These are phyloP conservation scores for Folsomia manolachei DNA, from an alignment of 2,888 invertebrate species.

Conservation along the genomic window DNA sequence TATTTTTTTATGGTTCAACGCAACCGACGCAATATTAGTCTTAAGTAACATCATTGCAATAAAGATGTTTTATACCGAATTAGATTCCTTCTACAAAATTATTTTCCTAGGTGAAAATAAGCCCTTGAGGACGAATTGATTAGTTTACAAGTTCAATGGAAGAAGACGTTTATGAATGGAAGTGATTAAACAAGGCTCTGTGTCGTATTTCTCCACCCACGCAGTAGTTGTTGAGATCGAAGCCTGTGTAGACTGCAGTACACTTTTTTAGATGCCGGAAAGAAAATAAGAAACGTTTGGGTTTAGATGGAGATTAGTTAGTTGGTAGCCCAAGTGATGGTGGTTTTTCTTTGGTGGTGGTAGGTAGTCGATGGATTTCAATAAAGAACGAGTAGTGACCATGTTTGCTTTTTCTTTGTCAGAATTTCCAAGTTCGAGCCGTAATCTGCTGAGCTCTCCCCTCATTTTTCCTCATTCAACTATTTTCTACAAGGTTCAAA, in stretches of 20 bases:
- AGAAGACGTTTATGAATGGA: slow-evolving; percentile 13
- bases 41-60: too few species aligned
- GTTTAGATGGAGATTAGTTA: background rate
- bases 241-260: too few species aligned
- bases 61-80: too few species aligned
- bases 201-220: background rate
- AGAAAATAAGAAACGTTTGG: background rate
- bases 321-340: background rate
- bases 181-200: slow-evolving; percentile 2
- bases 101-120: slow-evolving; percentile 5
- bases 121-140: background rate
- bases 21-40: too few species aligned
- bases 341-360: background rate
- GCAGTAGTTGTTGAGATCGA: background rate
- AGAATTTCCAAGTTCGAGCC: slow-evolving; percentile 1
- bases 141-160: slow-evolving; percentile 16
- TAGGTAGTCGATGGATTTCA: background rate
- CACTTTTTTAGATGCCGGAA: too few species aligned
- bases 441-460: background rate
- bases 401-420: slow-evolving; percentile 20
- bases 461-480: slow-evolving; percentile 18
- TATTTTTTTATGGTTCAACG: too few species aligned
- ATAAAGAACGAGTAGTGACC: slow-evolving; percentile 10
- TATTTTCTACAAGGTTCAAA: too few species aligned
- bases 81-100: too few species aligned